These are phyloP conservation scores for Resseliella maxima DNA, from an alignment of 2,888 invertebrate species.

Conservation along the genomic window DNA sequence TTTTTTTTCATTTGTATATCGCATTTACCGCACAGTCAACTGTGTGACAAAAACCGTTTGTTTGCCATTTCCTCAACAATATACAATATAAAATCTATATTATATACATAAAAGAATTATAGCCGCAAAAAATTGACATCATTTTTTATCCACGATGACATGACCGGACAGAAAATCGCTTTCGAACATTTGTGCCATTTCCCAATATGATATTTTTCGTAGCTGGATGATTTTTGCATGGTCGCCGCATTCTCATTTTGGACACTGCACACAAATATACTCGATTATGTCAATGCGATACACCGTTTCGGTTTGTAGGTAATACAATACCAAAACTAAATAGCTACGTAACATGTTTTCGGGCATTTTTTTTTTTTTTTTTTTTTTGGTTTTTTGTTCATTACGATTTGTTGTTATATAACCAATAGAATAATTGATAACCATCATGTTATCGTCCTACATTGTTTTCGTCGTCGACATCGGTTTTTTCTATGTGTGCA, in stretches of 20 bases:
- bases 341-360: not conserved
- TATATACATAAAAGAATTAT: not conserved
- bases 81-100: no score
- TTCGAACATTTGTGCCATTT: conserved; percentile 4
- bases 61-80: not conserved
- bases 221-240: not conserved
- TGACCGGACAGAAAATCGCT: not conserved
- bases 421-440: conserved; percentile 23
- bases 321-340: not conserved
- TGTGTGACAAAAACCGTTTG: conserved; percentile 2
- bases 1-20: not conserved
- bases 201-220: not conserved
- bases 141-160: conserved; percentile 23
- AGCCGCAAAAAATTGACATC: conserved; percentile 15
- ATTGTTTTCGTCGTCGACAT: not conserved
- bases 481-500: not conserved
- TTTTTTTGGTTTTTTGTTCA: no score
- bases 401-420: not conserved
- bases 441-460: conserved; percentile 14
- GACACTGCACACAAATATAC: not conserved
- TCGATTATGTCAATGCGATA: not conserved
- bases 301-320: not conserved
- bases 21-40: not conserved
- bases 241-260: not conserved
- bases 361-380: conserved; percentile 19